Conservation (phyloP, 2,888 invertebrate genomes). For the Hyppa rectilinea region DNA sequence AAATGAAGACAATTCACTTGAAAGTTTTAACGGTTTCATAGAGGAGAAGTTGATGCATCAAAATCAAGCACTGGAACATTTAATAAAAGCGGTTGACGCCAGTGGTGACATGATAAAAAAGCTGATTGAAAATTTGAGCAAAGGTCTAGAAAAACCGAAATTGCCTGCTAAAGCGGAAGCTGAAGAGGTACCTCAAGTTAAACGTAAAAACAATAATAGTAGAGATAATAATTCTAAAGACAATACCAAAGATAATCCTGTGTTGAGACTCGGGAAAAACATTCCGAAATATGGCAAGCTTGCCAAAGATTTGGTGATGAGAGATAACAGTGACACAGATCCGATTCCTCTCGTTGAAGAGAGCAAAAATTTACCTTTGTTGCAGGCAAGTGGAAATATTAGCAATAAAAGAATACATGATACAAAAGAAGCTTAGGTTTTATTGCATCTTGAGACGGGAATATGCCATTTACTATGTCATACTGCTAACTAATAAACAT, state of each 20-base stretch:
- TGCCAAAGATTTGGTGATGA: slow-evolving; percentile 73
- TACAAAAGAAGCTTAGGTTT: not conserved
- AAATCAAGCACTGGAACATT: slow-evolving; percentile 77
- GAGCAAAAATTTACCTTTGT: slow-evolving; percentile 40
- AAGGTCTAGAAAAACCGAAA: slow-evolving; percentile 70
- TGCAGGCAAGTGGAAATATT: slow-evolving; percentile 60
- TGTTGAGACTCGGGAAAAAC: slow-evolving; percentile 74
- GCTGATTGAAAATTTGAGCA: slow-evolving; percentile 74
- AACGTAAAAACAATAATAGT: slow-evolving; percentile 63
- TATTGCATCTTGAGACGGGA: slow-evolving; percentile 29
- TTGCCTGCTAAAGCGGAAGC: slow-evolving; percentile 73
- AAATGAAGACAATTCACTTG: slow-evolving; percentile 41
- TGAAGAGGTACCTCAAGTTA: slow-evolving; percentile 66
- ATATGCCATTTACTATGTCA: slow-evolving; percentile 7
- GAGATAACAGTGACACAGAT: slow-evolving; percentile 68
- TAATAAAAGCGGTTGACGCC: slow-evolving; percentile 70
- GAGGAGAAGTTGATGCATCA: slow-evolving; percentile 80
- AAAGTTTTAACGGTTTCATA: slow-evolving; percentile 70
- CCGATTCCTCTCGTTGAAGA: slow-evolving; percentile 74
- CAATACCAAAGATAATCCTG: slow-evolving; percentile 66
- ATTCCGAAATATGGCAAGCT: slow-evolving; percentile 78
- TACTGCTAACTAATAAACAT: slow-evolving; percentile 44
- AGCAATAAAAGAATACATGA: not conserved
- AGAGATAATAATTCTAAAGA: slow-evolving; percentile 51
- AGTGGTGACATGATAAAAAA: slow-evolving; percentile 73